Percentiles rank a stretch among this genome's conserved stretches.
phyloP scores from a whole-genome alignment of 2,888 invertebrate species.

The Oscheius myriophilus region DNA sequence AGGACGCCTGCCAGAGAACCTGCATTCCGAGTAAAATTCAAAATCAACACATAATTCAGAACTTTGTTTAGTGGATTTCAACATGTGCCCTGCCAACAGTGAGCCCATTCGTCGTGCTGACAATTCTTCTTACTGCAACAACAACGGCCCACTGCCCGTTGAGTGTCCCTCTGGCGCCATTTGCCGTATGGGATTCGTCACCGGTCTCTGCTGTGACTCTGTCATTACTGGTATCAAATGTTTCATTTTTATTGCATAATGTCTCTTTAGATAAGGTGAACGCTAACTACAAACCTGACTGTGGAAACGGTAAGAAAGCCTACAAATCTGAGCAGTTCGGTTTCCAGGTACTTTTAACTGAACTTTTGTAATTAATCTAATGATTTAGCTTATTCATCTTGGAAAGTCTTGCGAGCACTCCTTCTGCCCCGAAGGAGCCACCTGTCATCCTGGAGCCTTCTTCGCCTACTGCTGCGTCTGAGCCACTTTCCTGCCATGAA shows the following conservation, averaged over 20 bases:
- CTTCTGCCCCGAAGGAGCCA: slow-evolving; percentile 39
- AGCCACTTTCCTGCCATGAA: slow-evolving; percentile 5
- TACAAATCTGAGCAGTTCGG: slow-evolving; percentile 32
- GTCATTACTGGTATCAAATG: slow-evolving; percentile 12
- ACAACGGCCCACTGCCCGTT: slow-evolving; percentile 4
- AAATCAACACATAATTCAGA: neutral
- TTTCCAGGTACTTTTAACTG: slow-evolving; percentile 12
- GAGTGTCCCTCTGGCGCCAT: slow-evolving; percentile 32
- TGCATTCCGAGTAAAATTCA: slow-evolving; percentile 38
- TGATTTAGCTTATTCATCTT: slow-evolving; percentile 30
- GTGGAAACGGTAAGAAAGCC: slow-evolving; percentile 36
- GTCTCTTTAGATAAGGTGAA: slow-evolving; percentile 18
- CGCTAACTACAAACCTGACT: slow-evolving; percentile 40
- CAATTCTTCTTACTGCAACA: slow-evolving; percentile 7
- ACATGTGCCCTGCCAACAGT: slow-evolving; percentile 33
- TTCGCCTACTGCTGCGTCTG: slow-evolving; percentile 46
- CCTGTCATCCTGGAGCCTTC: slow-evolving; percentile 40
- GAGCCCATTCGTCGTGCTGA: slow-evolving; percentile 6
- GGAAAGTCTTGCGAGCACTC: slow-evolving; percentile 44
- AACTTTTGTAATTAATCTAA: neutral
- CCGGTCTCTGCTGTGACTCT: slow-evolving; percentile 27
- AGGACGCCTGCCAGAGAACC: slow-evolving; percentile 34
- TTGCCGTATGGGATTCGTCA: slow-evolving; percentile 30
- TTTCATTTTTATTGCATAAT: neutral
- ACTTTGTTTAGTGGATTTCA: slow-evolving; percentile 30